A percentile compares a stretch with the other conserved stretches of the same genome.
Evolutionary conservation across 2,113 vertebrate genomes (phyloP).

Genomic region (Pollimyrus isidori): DNA sequence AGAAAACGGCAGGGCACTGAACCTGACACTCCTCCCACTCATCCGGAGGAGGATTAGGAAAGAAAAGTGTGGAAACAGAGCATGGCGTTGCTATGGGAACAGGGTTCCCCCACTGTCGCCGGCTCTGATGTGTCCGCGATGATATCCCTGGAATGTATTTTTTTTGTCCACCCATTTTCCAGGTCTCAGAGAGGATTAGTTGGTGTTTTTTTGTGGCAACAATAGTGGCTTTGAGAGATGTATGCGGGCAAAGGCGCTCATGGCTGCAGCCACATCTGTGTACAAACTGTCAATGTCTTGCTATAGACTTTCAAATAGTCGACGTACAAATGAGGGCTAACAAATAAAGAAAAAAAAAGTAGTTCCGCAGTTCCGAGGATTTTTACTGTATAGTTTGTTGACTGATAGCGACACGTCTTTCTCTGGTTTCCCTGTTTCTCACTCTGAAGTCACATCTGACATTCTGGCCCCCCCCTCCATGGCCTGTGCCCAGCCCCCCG

Average conservation of each 20-base stretch:
- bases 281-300: not conserved
- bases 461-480: too few species aligned
- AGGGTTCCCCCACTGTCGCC: not conserved
- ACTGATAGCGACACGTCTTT: not conserved
- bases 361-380: not conserved
- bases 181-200: not conserved
- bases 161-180: not conserved
- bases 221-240: slow-evolving; percentile 1
- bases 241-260: not conserved
- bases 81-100: slow-evolving; percentile 14
- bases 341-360: not conserved
- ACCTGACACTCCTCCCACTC: not conserved
- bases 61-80: slow-evolving; percentile 7
- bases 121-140: slow-evolving; percentile 1
- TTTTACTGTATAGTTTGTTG: not conserved
- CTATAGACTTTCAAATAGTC: not conserved
- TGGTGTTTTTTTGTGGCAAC: not conserved
- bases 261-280: not conserved
- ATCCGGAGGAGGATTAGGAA: slow-evolving; percentile 13
- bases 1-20: not conserved
- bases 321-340: not conserved
- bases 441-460: not conserved
- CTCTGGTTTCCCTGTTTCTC: not conserved
- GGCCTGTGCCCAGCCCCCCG: not conserved
- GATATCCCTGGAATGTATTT: slow-evolving; percentile 14